A percentile compares a stretch with the other conserved stretches of the same genome.
Conservation (phyloP, 2,797 vertebrate genomes). For the Sebastes jordani region DNA sequence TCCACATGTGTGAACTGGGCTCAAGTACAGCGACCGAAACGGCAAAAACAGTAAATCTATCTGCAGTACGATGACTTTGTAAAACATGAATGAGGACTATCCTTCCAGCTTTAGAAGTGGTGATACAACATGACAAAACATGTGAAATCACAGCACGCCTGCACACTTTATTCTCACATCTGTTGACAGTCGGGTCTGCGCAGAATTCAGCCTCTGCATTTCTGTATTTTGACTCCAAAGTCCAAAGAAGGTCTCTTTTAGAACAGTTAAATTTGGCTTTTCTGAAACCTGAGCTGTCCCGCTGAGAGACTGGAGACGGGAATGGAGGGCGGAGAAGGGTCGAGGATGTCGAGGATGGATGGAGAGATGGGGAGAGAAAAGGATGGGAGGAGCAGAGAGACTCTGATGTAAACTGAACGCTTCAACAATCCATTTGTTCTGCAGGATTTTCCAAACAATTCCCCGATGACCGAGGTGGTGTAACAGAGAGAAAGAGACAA, state of each 20-base stretch:
- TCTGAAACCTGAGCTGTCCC: constrained; percentile 2
- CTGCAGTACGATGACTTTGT: background rate
- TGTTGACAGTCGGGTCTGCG: background rate
- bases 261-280: constrained; percentile 1
- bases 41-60: background rate
- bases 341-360: constrained; percentile 15
- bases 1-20: background rate
- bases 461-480: constrained; percentile 32
- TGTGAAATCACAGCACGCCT: background rate
- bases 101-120: background rate
- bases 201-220: background rate
- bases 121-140: background rate
- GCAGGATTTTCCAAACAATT: constrained; percentile 34
- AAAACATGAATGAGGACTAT: background rate
- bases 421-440: constrained; percentile 25
- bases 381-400: background rate
- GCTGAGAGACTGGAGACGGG: constrained; percentile 1
- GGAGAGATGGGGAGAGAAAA: background rate
- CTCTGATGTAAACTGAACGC: constrained; percentile 11
- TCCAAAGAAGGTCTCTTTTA: background rate
- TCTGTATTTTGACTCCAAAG: constrained; percentile 1
- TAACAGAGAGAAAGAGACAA: constrained; percentile 41
- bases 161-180: background rate
- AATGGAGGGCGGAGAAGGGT: background rate
- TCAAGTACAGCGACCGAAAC: background rate